phyloP scores from a whole-genome alignment of 2,888 invertebrate species.

The Zele albiditarsus region DNA sequence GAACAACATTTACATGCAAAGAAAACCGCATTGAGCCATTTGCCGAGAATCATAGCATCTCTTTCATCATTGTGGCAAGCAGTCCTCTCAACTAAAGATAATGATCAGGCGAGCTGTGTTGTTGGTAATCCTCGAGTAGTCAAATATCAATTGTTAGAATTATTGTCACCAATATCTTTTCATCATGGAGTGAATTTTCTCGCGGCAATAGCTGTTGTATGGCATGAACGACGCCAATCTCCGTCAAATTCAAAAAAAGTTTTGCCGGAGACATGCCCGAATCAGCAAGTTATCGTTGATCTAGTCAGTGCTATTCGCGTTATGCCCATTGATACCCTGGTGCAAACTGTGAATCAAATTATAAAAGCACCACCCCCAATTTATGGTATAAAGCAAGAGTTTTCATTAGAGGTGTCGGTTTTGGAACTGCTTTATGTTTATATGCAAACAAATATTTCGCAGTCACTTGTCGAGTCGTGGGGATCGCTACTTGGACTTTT shows the following conservation, averaged over 20 bases:
- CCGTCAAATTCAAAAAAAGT: slow-evolving; percentile 74
- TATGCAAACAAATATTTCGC: slow-evolving; percentile 80
- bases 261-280: slow-evolving; percentile 78
- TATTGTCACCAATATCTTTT: slow-evolving; percentile 87
- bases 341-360: slow-evolving; percentile 87
- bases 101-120: slow-evolving; percentile 75
- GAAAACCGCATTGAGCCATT: slow-evolving; percentile 83
- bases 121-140: slow-evolving; percentile 80
- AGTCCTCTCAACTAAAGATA: slow-evolving; percentile 73
- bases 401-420: slow-evolving; percentile 84
- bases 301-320: slow-evolving; percentile 87
- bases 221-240: slow-evolving; percentile 82
- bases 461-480: slow-evolving; percentile 86
- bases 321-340: slow-evolving; percentile 87
- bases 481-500: slow-evolving; percentile 82
- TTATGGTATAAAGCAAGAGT: slow-evolving; percentile 76
- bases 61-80: slow-evolving; percentile 88
- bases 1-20: slow-evolving; percentile 78
- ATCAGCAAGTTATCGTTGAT: slow-evolving; percentile 85
- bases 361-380: slow-evolving; percentile 83
- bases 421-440: slow-evolving; percentile 86
- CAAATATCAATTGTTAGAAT: slow-evolving; percentile 85
- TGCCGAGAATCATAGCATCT: slow-evolving; percentile 87
- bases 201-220: slow-evolving; percentile 88
- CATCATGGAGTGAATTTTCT: slow-evolving; percentile 88